These are phyloP conservation scores for Takifugu bimaculatus DNA, from an alignment of 2,113 vertebrate species.

Conservation along the genomic window DNA sequence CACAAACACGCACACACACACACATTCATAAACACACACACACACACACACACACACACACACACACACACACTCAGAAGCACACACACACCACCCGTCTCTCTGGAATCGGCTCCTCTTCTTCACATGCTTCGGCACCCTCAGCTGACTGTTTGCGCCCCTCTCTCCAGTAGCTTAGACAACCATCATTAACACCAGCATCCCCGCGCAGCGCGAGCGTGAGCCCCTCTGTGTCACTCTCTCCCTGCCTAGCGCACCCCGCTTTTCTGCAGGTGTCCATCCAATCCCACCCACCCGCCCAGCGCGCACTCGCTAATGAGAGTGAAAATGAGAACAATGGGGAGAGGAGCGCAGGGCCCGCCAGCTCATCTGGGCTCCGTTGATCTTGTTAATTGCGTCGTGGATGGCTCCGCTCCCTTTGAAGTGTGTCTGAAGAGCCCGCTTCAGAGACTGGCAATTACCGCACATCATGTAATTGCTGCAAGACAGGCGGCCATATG, in stretches of 20 bases:
- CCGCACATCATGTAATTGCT: constrained; percentile 76
- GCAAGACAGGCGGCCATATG: constrained; percentile 76
- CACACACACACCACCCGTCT: constrained; percentile 3
- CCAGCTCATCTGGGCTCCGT: constrained; percentile 73
- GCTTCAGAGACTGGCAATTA: constrained; percentile 81
- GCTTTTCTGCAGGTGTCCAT: constrained; percentile 65
- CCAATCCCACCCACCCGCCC: constrained; percentile 28
- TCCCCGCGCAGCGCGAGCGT: constrained; percentile 46
- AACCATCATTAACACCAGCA: constrained; percentile 63
- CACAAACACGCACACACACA: constrained; percentile 13
- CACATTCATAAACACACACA: too few relatives aligned
- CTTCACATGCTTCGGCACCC: constrained; percentile 61
- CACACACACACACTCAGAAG: constrained; percentile 12
- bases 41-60: constrained; percentile 17
- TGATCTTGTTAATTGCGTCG: constrained; percentile 79
- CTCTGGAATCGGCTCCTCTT: constrained; percentile 29
- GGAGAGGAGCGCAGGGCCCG: constrained; percentile 62
- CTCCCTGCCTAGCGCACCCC: constrained; percentile 26
- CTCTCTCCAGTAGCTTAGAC: constrained; percentile 54
- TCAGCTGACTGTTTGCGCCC: constrained; percentile 57
- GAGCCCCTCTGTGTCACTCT: constrained; percentile 39
- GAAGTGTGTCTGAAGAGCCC: constrained; percentile 80
- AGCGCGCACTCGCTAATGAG: constrained; percentile 62
- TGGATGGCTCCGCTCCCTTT: constrained; percentile 76
- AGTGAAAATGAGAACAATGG: constrained; percentile 76